Evolutionary conservation across 2,888 invertebrate genomes (phyloP), one percentile per base, ranked within the genome.

Genomic region (Leptopilina syphax): DNA sequence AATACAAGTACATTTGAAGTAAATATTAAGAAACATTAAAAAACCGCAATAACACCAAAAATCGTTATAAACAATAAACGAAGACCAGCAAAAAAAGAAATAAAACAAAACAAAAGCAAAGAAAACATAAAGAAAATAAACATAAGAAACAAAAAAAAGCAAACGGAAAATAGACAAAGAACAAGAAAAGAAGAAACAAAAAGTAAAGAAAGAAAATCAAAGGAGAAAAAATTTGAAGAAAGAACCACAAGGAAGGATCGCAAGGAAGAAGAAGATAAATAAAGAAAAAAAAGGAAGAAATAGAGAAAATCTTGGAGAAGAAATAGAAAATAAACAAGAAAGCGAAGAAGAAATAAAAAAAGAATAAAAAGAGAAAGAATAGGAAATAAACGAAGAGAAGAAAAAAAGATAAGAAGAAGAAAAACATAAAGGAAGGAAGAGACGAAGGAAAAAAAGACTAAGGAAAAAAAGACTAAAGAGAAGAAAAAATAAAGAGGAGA

Each of bases 131-230:
- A 54, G 54, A 57, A 57, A 57, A 18, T 18, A 57, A 57, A 12
- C n/a, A 57, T n/a, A 41, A 6, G 6, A 41, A 41, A 41, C 41
- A 41, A 41, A 41, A 41, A 41, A 41, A 6, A 13, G 54, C 18
- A 18, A 18, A 57, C 12, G 57, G 13, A 57, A 57, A 57, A 13
- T n/a, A 13, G n/a, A 57, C 13, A n/a, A 57, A 57, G 13, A 18
- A 60, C 7, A 7, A 60, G 7, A 13, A 60, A 60, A 18, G 70
- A 80, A 67, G 27, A 80, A 70, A 80, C 73, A 65, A 77, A 78
- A 81, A 68, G 47, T 70, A 79, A 79, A 78, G 68, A 82, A 73
- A 79, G 12, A 57, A 4, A 57, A 57, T 10, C 0, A 60, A 79
- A 70, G 81, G 68, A 78, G 65, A 27, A 79, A 77, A 67, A 27